These are phyloP conservation scores for Sebastolobus alascanus DNA, from an alignment of 2,797 vertebrate species.

Conservation along the genomic window DNA sequence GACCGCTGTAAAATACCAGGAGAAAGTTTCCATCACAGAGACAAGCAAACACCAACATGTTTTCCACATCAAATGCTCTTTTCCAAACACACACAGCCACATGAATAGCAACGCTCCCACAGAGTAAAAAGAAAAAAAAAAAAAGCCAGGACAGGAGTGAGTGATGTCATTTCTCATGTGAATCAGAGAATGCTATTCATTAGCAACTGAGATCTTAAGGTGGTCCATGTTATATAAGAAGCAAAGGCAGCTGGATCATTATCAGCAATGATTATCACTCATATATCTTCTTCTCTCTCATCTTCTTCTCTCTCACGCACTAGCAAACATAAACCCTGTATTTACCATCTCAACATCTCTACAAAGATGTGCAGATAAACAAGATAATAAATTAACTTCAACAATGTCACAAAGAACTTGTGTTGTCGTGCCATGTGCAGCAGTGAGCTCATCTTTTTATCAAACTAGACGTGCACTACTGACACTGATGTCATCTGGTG, in stretches of 20 bases:
- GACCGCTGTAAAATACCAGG: background rate
- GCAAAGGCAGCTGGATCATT: slow-evolving; percentile 5
- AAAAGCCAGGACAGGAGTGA: slow-evolving; percentile 25
- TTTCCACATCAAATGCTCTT: slow-evolving; percentile 25
- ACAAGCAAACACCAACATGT: slow-evolving; percentile 27
- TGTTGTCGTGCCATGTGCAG: slow-evolving; percentile 25
- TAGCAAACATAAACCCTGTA: slow-evolving; percentile 9
- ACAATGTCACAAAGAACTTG: slow-evolving; percentile 8
- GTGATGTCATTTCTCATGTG: slow-evolving; percentile 33
- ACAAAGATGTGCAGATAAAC: slow-evolving; percentile 2
- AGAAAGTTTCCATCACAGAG: slow-evolving; percentile 40
- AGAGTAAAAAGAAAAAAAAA: slow-evolving; percentile 9
- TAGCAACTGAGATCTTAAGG: slow-evolving; percentile 20
- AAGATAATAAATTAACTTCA: slow-evolving; percentile 13
- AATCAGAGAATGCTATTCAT: slow-evolving; percentile 31
- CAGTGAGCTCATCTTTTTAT: slow-evolving; percentile 50
- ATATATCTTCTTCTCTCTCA: background rate
- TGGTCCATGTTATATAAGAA: slow-evolving; percentile 2
- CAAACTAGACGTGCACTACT: background rate
- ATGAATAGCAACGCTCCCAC: slow-evolving; percentile 6
- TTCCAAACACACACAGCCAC: slow-evolving; percentile 15
- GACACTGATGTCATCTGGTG: slow-evolving; percentile 50
- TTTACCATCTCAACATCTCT: slow-evolving; percentile 15
- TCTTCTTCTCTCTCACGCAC: background rate
- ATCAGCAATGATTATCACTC: slow-evolving; percentile 11